A percentile compares a stretch with the other conserved stretches of the same genome.
Evolutionary conservation across 2,888 invertebrate genomes (phyloP).

Genomic region (Nasonovia ribisnigri): DNA sequence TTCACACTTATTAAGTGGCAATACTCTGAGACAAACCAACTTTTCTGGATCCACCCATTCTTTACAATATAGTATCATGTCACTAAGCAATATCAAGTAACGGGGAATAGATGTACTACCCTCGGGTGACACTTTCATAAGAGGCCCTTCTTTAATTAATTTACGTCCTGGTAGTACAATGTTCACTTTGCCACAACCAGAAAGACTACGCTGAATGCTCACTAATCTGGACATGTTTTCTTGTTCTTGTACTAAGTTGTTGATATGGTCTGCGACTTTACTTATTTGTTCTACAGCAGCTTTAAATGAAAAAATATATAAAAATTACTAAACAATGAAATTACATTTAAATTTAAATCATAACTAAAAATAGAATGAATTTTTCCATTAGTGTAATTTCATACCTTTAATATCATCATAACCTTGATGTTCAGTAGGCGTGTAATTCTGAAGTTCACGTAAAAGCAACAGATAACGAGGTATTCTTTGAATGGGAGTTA

Average conservation of each 20-base stretch:
- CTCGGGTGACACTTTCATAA: constrained; percentile 73
- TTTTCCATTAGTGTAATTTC: neutral
- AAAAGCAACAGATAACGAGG: constrained; percentile 82
- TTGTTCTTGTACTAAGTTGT: constrained; percentile 80
- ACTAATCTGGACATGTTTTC: constrained; percentile 80
- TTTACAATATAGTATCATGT: constrained; percentile 82
- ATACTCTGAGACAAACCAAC: constrained; percentile 77
- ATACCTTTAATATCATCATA: constrained; percentile 73
- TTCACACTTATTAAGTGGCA: constrained; percentile 80
- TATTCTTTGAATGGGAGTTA: constrained; percentile 83
- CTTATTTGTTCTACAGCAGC: constrained; percentile 79
- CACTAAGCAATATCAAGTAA: constrained; percentile 80
- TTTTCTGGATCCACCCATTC: constrained; percentile 75
- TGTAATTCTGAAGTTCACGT: constrained; percentile 77
- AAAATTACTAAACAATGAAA: neutral
- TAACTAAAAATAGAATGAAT: neutral
- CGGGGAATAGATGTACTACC: constrained; percentile 72
- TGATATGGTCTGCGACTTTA: constrained; percentile 79
- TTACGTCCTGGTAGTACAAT: constrained; percentile 79
- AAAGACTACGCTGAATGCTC: constrained; percentile 77
- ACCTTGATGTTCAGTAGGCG: constrained; percentile 74
- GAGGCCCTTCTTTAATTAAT: constrained; percentile 78
- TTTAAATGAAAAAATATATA: constrained; percentile 68
- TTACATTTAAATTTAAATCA: neutral
- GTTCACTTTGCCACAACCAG: constrained; percentile 74